Conservation (phyloP, 2,888 invertebrate genomes). For the Habrosyne pyritoides region DNA sequence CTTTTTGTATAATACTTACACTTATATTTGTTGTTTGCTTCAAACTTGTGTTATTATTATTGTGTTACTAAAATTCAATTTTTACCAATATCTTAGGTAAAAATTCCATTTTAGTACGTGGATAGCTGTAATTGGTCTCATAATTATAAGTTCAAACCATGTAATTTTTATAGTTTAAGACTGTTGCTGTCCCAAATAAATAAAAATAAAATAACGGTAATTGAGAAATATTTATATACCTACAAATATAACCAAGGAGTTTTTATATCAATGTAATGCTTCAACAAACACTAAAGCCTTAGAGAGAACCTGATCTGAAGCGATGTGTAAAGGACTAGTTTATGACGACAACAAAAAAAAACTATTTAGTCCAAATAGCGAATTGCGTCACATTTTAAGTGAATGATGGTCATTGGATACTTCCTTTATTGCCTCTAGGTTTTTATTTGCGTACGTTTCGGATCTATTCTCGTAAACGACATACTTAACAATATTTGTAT, state of each 20-base stretch:
- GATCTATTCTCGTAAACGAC: constrained; percentile 29
- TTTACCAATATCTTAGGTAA: too few relatives aligned
- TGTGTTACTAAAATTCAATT: too few relatives aligned
- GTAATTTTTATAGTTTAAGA: too few relatives aligned
- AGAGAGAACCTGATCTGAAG: background rate
- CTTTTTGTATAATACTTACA: too few relatives aligned
- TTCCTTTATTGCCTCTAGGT: constrained; percentile 40
- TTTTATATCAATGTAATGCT: constrained; percentile 15
- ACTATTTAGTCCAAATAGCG: constrained; percentile 25
- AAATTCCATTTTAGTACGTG: too few relatives aligned
- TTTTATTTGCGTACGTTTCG: constrained; percentile 23
- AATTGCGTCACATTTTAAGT: constrained; percentile 48
- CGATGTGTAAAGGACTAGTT: constrained; percentile 16
- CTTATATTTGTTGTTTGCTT: too few relatives aligned
- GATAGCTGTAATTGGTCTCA: too few relatives aligned
- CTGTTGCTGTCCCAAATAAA: too few relatives aligned
- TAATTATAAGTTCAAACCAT: too few relatives aligned
- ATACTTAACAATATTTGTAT: constrained; percentile 1
- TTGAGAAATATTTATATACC: too few relatives aligned
- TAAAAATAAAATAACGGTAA: too few relatives aligned
- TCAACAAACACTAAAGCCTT: background rate
- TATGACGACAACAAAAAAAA: constrained; percentile 22
- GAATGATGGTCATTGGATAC: constrained; percentile 56
- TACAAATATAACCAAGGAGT: constrained; percentile 7
- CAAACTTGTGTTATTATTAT: too few relatives aligned